A percentile compares a stretch with the other conserved stretches of the same genome.
Conservation (phyloP, 2,797 vertebrate species). For the Gallinago solitaria region DNA sequence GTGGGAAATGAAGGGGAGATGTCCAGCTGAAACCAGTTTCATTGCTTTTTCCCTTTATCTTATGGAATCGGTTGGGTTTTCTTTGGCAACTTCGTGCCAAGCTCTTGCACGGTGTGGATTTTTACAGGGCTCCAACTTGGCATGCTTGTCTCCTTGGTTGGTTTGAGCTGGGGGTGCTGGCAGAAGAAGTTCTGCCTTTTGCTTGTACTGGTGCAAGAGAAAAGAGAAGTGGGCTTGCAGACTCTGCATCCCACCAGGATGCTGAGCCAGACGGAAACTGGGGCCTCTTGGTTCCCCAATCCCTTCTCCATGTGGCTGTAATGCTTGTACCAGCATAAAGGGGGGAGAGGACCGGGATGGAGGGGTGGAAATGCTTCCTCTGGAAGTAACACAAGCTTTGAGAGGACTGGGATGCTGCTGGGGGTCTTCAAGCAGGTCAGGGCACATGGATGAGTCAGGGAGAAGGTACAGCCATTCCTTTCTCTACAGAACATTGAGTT, state of each 20-base stretch:
- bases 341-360: not conserved
- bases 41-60: not conserved
- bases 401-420: not conserved
- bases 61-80: not conserved
- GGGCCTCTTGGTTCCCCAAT: not conserved
- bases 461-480: not conserved
- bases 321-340: not conserved
- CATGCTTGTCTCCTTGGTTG: not conserved
- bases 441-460: not conserved
- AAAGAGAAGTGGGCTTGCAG: not conserved
- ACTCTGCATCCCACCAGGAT: not conserved
- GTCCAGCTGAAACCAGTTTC: constrained; percentile 5
- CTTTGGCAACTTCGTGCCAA: not conserved
- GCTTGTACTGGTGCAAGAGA: not conserved
- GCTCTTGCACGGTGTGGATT: not conserved
- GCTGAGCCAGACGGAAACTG: not conserved
- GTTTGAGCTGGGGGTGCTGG: not conserved
- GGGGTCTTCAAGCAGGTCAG: not conserved
- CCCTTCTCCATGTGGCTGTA: not conserved
- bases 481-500: not conserved
- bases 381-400: not conserved
- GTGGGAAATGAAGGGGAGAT: constrained; percentile 45
- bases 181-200: not conserved
- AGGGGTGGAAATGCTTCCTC: not conserved
- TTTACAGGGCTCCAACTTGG: not conserved